These are phyloP conservation scores for Cacatua alba DNA, from an alignment of 2,113 vertebrate species.

Conservation along the genomic window DNA sequence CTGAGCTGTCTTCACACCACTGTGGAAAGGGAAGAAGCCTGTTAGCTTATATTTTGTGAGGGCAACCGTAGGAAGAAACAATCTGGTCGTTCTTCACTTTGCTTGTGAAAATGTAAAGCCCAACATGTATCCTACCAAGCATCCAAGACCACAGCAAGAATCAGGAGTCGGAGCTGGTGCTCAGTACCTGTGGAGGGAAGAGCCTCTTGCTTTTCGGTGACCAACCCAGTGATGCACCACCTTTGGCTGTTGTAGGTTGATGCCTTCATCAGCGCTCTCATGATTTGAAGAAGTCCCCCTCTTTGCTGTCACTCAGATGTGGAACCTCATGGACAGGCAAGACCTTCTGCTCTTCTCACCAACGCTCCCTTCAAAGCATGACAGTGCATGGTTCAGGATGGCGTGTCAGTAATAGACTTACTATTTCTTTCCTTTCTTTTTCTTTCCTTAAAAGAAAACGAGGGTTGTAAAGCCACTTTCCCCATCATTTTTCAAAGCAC, in stretches of 20 bases:
- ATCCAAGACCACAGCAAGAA: neutral
- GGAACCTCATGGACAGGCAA: neutral
- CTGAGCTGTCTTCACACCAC: neutral
- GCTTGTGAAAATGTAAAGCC: neutral
- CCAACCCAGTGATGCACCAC: neutral
- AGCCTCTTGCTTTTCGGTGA: neutral
- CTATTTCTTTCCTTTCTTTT: neutral
- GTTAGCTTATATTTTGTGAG: neutral
- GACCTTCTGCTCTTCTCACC: neutral
- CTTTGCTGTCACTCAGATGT: neutral
- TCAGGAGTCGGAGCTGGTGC: neutral
- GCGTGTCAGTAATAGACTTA: neutral
- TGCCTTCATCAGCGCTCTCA: fast-evolving
- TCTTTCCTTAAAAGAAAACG: neutral
- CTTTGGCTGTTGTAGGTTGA: neutral
- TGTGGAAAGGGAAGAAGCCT: neutral
- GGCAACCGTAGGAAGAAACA: neutral
- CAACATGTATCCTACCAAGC: neutral
- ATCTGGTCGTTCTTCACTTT: neutral
- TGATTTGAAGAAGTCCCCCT: neutral
- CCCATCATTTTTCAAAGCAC: neutral
- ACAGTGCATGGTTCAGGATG: neutral
- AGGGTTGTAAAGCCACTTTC: neutral
- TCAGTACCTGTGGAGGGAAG: neutral
- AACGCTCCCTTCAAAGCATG: neutral